phyloP scores from a whole-genome alignment of 2,888 invertebrate species.

The Pyrocoelia pectoralis region DNA sequence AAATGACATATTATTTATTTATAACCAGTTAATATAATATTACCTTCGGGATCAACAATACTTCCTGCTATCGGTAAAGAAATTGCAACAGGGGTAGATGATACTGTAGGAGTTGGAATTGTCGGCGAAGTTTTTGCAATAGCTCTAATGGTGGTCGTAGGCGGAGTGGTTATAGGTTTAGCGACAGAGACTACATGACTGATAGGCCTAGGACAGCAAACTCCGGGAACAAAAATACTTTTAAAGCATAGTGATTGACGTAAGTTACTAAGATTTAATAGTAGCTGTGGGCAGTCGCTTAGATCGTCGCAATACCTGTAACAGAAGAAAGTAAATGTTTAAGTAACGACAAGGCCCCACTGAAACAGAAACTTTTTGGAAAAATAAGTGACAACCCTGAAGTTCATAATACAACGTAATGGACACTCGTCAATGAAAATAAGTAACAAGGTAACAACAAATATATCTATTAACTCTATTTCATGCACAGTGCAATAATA shows the following conservation, averaged over 20 bases:
- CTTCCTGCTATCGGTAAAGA: slow-evolving; percentile 44
- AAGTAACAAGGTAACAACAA: too few relatives aligned
- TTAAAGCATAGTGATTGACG: slow-evolving; percentile 91
- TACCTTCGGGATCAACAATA: slow-evolving; percentile 65
- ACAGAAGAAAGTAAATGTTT: slow-evolving; percentile 19
- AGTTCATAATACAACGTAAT: too few relatives aligned
- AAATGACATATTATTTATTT: neutral
- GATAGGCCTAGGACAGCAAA: slow-evolving; percentile 76
- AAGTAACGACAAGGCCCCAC: too few relatives aligned
- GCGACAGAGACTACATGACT: slow-evolving; percentile 34
- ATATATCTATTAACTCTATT: too few relatives aligned
- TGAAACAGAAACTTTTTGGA: too few relatives aligned
- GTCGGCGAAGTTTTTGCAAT: slow-evolving; percentile 33
- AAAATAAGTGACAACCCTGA: too few relatives aligned
- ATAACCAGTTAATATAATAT: too few relatives aligned
- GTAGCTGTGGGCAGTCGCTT: slow-evolving; percentile 85
- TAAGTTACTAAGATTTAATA: slow-evolving; percentile 81
- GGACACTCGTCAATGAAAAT: too few relatives aligned
- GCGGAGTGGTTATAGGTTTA: slow-evolving; percentile 43
- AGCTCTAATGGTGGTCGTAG: slow-evolving; percentile 50
- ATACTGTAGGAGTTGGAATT: slow-evolving; percentile 24
- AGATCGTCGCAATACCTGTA: slow-evolving; percentile 79
- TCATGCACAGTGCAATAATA: too few relatives aligned
- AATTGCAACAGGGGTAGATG: slow-evolving; percentile 10
- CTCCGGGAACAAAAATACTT: slow-evolving; percentile 89